These are phyloP conservation scores for Cerceris ruficornis DNA, from an alignment of 2,888 invertebrate genomes.

Conservation along the genomic window DNA sequence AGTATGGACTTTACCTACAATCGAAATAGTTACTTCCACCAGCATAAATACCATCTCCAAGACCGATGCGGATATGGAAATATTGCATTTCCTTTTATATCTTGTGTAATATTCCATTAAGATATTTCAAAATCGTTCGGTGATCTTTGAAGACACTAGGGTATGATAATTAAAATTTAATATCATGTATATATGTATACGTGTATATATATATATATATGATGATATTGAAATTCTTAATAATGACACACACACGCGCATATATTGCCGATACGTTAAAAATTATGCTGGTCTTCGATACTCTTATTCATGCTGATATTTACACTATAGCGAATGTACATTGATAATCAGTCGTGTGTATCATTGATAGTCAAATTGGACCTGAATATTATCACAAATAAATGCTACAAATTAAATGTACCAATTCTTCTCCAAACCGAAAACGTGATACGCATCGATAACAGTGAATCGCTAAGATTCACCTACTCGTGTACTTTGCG, in stretches of 20 bases:
- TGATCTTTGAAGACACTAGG: constrained; percentile 25
- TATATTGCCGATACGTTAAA: constrained; percentile 34
- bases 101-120: background rate
- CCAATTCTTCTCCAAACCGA: constrained; percentile 30
- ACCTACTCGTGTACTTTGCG: constrained; percentile 30
- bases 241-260: constrained; percentile 36
- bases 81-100: constrained; percentile 14
- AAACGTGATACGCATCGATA: constrained; percentile 12
- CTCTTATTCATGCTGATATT: constrained; percentile 50
- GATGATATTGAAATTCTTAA: constrained; percentile 20
- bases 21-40: constrained; percentile 36
- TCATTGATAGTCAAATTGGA: constrained; percentile 45
- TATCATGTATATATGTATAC: constrained; percentile 9
- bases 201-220: background rate
- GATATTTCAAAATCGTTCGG: constrained; percentile 13
- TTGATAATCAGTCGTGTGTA: constrained; percentile 52
- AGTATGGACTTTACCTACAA: constrained; percentile 52
- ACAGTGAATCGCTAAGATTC: constrained; percentile 14
- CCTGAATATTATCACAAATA: constrained; percentile 58
- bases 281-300: constrained; percentile 51
- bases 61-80: constrained; percentile 35
- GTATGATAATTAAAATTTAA: constrained; percentile 39
- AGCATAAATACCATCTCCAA: constrained; percentile 33
- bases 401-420: constrained; percentile 60
- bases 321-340: constrained; percentile 56